Evolutionary conservation across 2,888 invertebrate species (phyloP), one percentile per base, ranked within the genome.

Genomic region (Globia sparganii): DNA sequence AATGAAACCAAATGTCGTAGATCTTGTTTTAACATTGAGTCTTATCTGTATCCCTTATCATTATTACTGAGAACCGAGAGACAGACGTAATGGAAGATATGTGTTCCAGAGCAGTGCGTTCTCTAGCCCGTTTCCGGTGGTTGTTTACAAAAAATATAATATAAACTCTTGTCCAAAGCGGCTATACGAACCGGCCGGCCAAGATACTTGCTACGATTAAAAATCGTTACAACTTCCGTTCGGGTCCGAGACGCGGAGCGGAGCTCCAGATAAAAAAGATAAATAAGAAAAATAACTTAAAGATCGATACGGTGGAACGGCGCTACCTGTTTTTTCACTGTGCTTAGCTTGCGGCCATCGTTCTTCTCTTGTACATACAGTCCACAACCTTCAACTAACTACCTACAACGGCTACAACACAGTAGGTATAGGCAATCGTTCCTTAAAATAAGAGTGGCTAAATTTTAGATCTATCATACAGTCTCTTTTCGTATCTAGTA

Each of bases 171-270:
- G 94, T 94, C 94, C 93, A 90, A 93, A 93, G 93, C 92, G 91
- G 90, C 92, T 91, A 90, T 92, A 92, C 92, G 92, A 92, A 94
- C 94, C 91, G 93, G 92, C 93, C 94, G 91, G 91, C 91, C 92
- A 91, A 95, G 95, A 96, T 96, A 95, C 95, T 95, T 94, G 95
- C 92, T 92, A 93, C 95, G 96, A 96, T 96, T 96, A 96, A 96
- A 96, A 96, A 96, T 96, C 95, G 96, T 96, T 95, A 95, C 96
- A 96, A 96, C 96, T 96, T 96, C 96, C 96, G 96, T 95, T 96
- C 93, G 94, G 91, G 91, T 92, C 93, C 91, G 93, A 94, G 94
- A 89, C 94, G 92, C 92, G 90, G 87, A 93, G 94, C 94, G 92
- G 86, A 93, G 94, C 90, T 92, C 92, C 93, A 94, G 94, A 96